Evolutionary conservation across 2,797 vertebrate species (phyloP).

Genomic region (Falco peregrinus): DNA sequence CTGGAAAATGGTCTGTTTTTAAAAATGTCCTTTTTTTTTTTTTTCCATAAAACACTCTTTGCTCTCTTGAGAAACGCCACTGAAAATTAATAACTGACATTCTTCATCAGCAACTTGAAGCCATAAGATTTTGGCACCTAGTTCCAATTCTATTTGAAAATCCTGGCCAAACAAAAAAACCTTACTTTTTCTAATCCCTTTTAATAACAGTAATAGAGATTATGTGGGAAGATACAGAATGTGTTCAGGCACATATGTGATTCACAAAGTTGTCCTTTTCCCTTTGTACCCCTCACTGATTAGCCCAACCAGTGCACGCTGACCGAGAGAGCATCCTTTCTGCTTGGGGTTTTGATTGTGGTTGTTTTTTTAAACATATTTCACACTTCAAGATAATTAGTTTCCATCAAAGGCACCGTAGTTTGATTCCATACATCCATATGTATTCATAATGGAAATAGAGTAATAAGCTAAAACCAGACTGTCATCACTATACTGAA

Average conservation of each 20-base stretch:
- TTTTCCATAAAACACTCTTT: background rate
- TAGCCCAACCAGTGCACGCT: background rate
- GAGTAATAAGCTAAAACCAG: background rate
- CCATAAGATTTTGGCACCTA: background rate
- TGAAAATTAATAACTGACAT: background rate
- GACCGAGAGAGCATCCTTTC: background rate
- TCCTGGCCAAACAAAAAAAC: background rate
- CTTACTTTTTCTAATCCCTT: background rate
- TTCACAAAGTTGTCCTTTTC: background rate
- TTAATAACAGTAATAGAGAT: background rate
- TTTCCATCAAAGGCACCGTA: background rate
- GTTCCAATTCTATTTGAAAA: background rate
- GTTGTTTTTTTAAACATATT: rapidly evolving
- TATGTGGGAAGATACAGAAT: rapidly evolving
- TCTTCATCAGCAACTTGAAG: background rate
- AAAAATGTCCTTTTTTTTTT: background rate
- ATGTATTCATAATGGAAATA: background rate
- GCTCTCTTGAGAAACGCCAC: background rate
- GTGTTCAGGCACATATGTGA: rapidly evolving
- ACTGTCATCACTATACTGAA: background rate
- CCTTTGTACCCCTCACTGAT: background rate
- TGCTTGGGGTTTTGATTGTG: background rate
- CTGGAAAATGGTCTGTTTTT: background rate
- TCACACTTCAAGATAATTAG: background rate
- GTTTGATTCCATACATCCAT: background rate